phyloP scores from a whole-genome alignment of 2,888 invertebrate species.

The Drosophila villosipedis region DNA sequence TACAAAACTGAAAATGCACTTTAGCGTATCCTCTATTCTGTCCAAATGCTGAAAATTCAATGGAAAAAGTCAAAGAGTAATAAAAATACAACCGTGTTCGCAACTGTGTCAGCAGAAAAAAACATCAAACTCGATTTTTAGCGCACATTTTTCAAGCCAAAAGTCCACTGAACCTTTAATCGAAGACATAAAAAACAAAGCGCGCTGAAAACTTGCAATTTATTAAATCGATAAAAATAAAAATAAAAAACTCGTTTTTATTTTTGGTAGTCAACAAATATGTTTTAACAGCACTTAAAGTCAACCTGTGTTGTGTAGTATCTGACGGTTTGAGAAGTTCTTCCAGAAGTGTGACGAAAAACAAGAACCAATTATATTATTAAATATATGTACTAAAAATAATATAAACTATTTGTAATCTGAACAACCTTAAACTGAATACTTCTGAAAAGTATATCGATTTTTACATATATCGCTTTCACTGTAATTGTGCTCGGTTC shows the following conservation, averaged over 20 bases:
- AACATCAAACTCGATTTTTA: constrained; percentile 31
- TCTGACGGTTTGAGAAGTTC: background rate
- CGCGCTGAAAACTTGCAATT: constrained; percentile 51
- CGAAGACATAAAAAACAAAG: constrained; percentile 54
- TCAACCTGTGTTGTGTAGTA: constrained; percentile 34
- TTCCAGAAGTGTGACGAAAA: background rate
- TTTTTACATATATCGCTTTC: background rate
- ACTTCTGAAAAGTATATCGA: background rate
- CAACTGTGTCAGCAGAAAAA: constrained; percentile 68
- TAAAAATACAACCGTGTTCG: constrained; percentile 60
- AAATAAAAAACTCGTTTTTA: constrained; percentile 17
- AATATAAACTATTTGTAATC: background rate
- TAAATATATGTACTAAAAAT: background rate
- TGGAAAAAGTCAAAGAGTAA: constrained; percentile 49
- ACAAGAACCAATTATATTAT: background rate
- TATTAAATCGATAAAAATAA: constrained; percentile 73
- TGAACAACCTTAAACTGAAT: background rate
- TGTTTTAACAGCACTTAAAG: constrained; percentile 35
- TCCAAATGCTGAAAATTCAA: constrained; percentile 38
- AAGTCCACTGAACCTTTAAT: constrained; percentile 53
- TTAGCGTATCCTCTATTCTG: constrained; percentile 18
- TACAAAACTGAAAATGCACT: constrained; percentile 66
- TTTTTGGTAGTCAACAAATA: constrained; percentile 33
- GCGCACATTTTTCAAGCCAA: constrained; percentile 44
- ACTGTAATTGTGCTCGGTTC: background rate